These are phyloP conservation scores for Brachyhypopomus occidentalis DNA, from an alignment of 2,113 vertebrate genomes.

Conservation along the genomic window DNA sequence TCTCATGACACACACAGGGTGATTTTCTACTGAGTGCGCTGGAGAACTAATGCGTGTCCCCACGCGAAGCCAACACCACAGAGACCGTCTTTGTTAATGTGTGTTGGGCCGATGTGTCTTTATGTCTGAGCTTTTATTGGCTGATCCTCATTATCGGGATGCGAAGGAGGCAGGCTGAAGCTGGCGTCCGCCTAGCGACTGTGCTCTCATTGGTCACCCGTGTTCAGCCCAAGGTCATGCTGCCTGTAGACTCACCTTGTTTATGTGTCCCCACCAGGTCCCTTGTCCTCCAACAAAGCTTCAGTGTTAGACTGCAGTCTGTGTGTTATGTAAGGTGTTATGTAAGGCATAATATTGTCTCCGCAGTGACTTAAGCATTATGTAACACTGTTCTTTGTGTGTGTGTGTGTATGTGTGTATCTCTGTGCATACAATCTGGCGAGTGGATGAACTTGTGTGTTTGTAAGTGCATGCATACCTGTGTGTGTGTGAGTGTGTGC, in stretches of 20 bases:
- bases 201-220: constrained; percentile 57
- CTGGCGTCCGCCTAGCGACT: neutral
- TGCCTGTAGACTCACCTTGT: constrained; percentile 41
- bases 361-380: constrained; percentile 46
- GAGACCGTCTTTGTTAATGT: no score
- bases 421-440: no score
- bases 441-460: no score
- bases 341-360: constrained; percentile 55
- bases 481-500: no score
- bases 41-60: no score
- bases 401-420: neutral
- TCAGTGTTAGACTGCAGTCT: constrained; percentile 48
- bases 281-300: constrained; percentile 53
- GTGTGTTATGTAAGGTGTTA: constrained; percentile 60
- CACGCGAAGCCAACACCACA: no score
- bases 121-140: no score
- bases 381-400: constrained; percentile 16
- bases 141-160: no score
- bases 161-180: no score
- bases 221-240: constrained; percentile 2
- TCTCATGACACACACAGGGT: neutral
- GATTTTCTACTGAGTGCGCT: no score
- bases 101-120: no score
- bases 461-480: no score
- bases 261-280: constrained; percentile 51